Percentiles rank a stretch among this genome's conserved stretches.
These are phyloP conservation scores for Phrynosoma platyrhinos DNA, from an alignment of 2,113 vertebrate species.

Conservation along the genomic window DNA sequence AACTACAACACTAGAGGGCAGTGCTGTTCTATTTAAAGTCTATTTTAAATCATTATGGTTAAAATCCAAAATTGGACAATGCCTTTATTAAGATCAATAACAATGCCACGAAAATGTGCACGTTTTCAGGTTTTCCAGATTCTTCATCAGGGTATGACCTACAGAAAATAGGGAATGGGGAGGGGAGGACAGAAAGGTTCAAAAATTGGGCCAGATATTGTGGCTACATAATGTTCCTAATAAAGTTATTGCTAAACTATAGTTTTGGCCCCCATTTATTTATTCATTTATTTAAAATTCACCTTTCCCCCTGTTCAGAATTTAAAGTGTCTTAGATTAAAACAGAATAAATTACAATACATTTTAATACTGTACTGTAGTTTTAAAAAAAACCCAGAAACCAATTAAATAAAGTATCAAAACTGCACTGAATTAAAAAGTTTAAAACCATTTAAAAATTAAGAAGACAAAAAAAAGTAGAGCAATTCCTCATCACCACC, in stretches of 20 bases:
- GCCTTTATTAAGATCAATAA: not conserved
- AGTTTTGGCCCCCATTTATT: not conserved
- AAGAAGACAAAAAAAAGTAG: no score
- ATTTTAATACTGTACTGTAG: no score
- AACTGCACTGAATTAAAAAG: no score
- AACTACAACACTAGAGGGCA: slow-evolving; percentile 20
- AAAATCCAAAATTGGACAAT: not conserved
- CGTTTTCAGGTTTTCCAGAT: not conserved
- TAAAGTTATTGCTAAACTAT: not conserved
- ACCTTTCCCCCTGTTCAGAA: no score
- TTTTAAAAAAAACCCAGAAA: no score
- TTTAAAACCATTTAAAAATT: no score
- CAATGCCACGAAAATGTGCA: not conserved
- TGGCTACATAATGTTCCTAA: not conserved
- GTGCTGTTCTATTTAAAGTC: slow-evolving; percentile 3
- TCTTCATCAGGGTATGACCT: not conserved
- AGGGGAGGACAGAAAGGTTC: not conserved
- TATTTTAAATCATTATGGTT: not conserved
- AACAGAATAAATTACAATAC: no score
- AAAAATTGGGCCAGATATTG: not conserved
- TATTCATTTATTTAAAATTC: no score
- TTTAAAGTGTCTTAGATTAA: no score
- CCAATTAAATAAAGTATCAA: no score
- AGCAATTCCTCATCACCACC: no score
- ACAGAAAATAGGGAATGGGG: not conserved